Evolutionary conservation across 2,797 vertebrate genomes (phyloP).

Genomic region (Psittacula echo): DNA sequence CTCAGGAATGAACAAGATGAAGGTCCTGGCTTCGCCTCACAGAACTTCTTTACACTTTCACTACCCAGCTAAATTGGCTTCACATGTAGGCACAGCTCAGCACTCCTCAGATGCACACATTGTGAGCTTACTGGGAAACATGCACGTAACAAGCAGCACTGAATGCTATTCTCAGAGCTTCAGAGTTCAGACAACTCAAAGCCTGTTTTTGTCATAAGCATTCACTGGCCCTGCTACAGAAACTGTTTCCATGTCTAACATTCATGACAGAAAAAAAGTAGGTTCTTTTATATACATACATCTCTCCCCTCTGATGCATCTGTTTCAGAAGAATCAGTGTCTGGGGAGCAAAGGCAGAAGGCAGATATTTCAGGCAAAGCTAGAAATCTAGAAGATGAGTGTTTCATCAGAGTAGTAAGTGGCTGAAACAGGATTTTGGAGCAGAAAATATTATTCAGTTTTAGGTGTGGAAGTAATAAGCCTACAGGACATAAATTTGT

Average conservation of each 20-base stretch:
- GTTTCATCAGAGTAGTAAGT: neutral
- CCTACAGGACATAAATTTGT: neutral
- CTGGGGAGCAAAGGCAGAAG: neutral
- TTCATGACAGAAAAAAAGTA: neutral
- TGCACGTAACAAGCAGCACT: neutral
- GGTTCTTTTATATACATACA: neutral
- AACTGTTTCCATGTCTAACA: neutral
- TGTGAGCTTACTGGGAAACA: neutral
- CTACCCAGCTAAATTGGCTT: neutral
- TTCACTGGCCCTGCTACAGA: neutral
- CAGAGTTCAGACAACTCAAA: neutral
- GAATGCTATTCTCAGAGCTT: neutral
- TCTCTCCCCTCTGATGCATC: neutral
- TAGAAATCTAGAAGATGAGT: neutral
- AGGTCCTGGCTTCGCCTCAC: neutral
- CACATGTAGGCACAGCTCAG: neutral
- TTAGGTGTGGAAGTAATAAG: neutral
- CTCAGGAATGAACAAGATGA: neutral
- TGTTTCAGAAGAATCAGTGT: fast-evolving
- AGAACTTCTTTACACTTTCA: neutral
- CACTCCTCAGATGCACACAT: neutral
- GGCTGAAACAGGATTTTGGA: neutral
- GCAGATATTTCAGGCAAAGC: neutral
- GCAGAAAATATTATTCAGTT: neutral
- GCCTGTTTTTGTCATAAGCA: neutral